Conservation (phyloP, 2,888 invertebrate species). For the Willowsia nigromaculata region DNA sequence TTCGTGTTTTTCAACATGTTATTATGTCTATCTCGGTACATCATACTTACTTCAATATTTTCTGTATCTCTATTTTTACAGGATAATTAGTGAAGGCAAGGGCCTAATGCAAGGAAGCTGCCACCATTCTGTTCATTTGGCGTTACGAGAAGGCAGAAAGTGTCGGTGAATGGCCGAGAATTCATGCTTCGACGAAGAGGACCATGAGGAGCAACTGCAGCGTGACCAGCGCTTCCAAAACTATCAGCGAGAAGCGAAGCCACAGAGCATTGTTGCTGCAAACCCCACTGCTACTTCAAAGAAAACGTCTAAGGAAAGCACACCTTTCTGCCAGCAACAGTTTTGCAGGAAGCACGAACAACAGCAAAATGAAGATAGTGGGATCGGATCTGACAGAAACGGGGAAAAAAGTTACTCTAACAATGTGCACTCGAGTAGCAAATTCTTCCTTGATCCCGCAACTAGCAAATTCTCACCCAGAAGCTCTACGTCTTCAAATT, state of each 20-base stretch:
- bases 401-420: slow-evolving; percentile 69
- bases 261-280: slow-evolving; percentile 19
- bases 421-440: slow-evolving; percentile 69
- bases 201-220: slow-evolving; percentile 77
- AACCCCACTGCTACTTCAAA: slow-evolving; percentile 43
- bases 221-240: slow-evolving; percentile 68
- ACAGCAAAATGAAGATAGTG: slow-evolving; percentile 66
- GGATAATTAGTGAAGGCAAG: slow-evolving; percentile 59
- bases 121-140: slow-evolving; percentile 59
- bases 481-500: slow-evolving; percentile 58
- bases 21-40: neutral
- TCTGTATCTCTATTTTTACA: slow-evolving; percentile 58
- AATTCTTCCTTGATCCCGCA: slow-evolving; percentile 69
- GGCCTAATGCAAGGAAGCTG: slow-evolving; percentile 54
- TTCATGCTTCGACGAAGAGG: slow-evolving; percentile 74
- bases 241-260: slow-evolving; percentile 41
- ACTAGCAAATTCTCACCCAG: slow-evolving; percentile 67
- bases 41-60: neutral
- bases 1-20: slow-evolving; percentile 14
- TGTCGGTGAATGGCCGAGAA: slow-evolving; percentile 77
- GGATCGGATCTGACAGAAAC: slow-evolving; percentile 70
- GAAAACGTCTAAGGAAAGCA: slow-evolving; percentile 13
- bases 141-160: slow-evolving; percentile 65
- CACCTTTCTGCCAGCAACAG: slow-evolving; percentile 48
- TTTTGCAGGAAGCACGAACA: slow-evolving; percentile 50